Evolutionary conservation across 1,140 invertebrate species (phyloP).

Genomic region (Drosophila eugracilis): DNA sequence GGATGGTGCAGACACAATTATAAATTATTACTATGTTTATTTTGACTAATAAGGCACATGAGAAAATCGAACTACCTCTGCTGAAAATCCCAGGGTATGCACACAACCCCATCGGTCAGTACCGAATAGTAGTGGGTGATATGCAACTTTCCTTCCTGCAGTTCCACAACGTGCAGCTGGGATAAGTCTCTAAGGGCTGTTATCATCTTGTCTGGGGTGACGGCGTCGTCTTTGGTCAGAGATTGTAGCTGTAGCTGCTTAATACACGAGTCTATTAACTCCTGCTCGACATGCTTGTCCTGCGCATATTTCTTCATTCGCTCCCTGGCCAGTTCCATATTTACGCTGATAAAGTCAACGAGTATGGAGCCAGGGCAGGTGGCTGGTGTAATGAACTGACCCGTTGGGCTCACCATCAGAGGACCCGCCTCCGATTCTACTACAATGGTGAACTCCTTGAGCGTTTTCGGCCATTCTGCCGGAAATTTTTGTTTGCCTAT

Average conservation of each 20-base stretch:
- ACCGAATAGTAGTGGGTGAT: conserved; percentile 97
- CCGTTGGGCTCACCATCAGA: conserved; percentile 96
- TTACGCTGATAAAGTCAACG: conserved; percentile 92
- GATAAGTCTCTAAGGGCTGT: conserved; percentile 91
- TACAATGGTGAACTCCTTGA: conserved; percentile 93
- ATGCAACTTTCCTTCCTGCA: conserved; percentile 88
- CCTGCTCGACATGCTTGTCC: conserved; percentile 92
- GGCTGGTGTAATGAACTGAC: conserved; percentile 95
- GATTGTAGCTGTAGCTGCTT: conserved; percentile 88
- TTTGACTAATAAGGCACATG: conserved; percentile 62
- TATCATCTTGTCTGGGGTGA: conserved; percentile 95
- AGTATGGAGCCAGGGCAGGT: conserved; percentile 94
- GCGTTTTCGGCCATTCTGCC: conserved; percentile 88
- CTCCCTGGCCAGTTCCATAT: conserved; percentile 90
- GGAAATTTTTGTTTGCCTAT: conserved; percentile 89
- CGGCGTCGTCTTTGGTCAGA: conserved; percentile 94
- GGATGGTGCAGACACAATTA: background rate
- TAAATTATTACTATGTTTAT: conserved; percentile 19
- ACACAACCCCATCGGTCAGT: conserved; percentile 94
- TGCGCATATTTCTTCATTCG: conserved; percentile 90
- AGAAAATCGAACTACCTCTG: conserved; percentile 49
- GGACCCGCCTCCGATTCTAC: conserved; percentile 96
- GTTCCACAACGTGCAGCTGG: conserved; percentile 81
- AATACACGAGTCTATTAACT: conserved; percentile 88
- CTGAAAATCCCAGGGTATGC: conserved; percentile 96